Evolutionary conservation across 2,797 vertebrate genomes (phyloP), one percentile per base, ranked within the genome.

Genomic region (Rhinatrema bivittatum): DNA sequence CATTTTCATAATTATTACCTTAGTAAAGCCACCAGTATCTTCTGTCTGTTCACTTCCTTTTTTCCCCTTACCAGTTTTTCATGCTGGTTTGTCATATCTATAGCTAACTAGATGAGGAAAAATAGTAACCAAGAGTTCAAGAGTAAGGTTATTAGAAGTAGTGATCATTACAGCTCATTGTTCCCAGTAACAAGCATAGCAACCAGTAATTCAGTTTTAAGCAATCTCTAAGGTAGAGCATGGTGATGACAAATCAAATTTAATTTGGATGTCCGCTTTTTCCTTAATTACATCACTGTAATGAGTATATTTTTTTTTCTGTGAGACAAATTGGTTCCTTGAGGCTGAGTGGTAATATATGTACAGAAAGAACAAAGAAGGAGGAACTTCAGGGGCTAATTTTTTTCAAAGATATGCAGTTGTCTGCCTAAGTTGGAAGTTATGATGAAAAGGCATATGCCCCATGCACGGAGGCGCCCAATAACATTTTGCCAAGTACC

Each of bases 181-280:
- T 72, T 78, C 74, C 67, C 42, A 31, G 48, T 71, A 74, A 74
- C 50, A 74, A 79, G 51, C 61, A 52, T 32, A 70, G 48, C 60
- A 74, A 61, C 53, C 28, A 61, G 42, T 72, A 79, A 82, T 58
- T 71, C 72, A 67, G 62, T 73, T 83, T 74, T 67, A 59, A 57
- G 61, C 70, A 69, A 66, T 62, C 62, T 81, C 60, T 39, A 62
- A 75, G 62, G 61, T 67, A 63, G 64, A 3, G 17, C 46, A 65
- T 62, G 50, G 53, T 45, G 46, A 38, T 68, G 42, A 76, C n/a
- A 60, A 72, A 65, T 16, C 4, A 50, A 63, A 55, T 45, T 51
- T 76, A 64, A 53, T 61, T 54, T 56, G 55, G n/a, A 32, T 63
- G 36, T 72, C 69, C 60, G 50, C 47, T 68, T 77, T 60, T 62